Evolutionary conservation across 2,888 invertebrate genomes (phyloP).

Genomic region (Acanthopleura granulata): DNA sequence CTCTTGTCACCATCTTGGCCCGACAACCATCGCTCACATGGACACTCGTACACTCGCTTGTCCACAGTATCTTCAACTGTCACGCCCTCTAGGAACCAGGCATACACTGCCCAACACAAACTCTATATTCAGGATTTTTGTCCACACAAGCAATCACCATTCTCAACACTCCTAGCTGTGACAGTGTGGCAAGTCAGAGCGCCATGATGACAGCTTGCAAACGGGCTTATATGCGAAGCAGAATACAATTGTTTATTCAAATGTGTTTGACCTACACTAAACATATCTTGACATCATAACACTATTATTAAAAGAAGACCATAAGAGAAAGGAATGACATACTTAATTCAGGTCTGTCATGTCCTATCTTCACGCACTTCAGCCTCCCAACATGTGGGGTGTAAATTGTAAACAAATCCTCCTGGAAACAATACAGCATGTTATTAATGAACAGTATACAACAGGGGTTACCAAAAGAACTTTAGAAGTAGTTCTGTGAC

Average conservation of each 20-base stretch:
- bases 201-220: no score
- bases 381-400: constrained; percentile 61
- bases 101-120: constrained; percentile 46
- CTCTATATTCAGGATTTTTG: no score
- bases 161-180: no score
- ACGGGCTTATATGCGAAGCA: no score
- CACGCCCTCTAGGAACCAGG: constrained; percentile 64
- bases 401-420: constrained; percentile 61
- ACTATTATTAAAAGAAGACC: no score
- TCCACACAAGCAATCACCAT: no score
- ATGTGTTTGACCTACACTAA: no score
- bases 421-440: constrained; percentile 40
- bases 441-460: background rate
- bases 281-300: no score
- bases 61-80: constrained; percentile 58
- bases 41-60: constrained; percentile 56
- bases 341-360: constrained; percentile 64
- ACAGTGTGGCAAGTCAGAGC: no score
- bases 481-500: no score
- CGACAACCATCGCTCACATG: constrained; percentile 63
- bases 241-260: no score
- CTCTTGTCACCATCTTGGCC: constrained; percentile 55
- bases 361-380: constrained; percentile 63
- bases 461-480: background rate
- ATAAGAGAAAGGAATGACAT: constrained; percentile 31